Evolutionary conservation across 2,888 invertebrate genomes (phyloP).

Genomic region (Lamellibrachia satsuma): DNA sequence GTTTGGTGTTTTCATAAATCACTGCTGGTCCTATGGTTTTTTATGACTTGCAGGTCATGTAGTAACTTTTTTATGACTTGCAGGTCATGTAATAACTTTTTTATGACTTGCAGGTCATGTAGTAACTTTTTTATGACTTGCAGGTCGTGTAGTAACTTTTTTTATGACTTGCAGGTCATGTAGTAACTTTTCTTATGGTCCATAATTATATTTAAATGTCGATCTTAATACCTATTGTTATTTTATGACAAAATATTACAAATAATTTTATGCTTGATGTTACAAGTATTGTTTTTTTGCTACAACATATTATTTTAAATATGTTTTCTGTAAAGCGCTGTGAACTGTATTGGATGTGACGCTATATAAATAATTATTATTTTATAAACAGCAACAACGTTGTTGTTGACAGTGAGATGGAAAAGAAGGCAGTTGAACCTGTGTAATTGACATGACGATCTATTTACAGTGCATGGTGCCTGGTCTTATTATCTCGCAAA

Average conservation of each 20-base stretch:
- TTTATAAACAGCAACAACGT: background rate
- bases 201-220: too few species aligned
- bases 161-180: background rate
- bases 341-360: too few species aligned
- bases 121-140: too few species aligned
- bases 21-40: too few species aligned
- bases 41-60: background rate
- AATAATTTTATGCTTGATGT: too few species aligned
- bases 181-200: background rate
- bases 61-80: too few species aligned
- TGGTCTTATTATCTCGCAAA: background rate
- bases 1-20: background rate
- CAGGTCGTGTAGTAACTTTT: background rate
- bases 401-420: background rate
- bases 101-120: background rate
- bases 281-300: too few species aligned
- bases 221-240: too few species aligned
- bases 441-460: background rate
- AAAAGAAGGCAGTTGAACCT: background rate
- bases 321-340: too few species aligned
- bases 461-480: background rate
- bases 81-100: background rate
- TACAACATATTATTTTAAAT: too few species aligned
- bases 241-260: too few species aligned
- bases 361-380: too few species aligned